Conservation (phyloP, 2,113 vertebrate species). For the Oenanthe melanoleuca region DNA sequence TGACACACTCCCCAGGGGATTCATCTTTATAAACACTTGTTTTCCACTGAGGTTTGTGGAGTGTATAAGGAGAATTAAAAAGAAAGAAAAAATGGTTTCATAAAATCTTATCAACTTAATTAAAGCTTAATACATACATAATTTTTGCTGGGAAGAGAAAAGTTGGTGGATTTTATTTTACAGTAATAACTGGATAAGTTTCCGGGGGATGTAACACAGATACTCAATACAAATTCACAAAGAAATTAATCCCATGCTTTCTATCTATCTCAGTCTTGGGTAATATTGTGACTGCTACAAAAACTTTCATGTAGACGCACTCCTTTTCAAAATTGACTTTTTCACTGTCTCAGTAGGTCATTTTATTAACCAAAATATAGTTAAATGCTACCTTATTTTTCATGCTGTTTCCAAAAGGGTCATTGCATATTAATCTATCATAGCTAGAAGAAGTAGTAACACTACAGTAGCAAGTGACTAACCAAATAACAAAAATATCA, state of each 20-base stretch:
- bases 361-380: neutral
- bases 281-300: neutral
- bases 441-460: neutral
- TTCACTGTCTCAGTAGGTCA: neutral
- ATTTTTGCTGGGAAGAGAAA: neutral
- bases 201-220: neutral
- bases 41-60: neutral
- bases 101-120: neutral
- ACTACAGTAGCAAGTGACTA: neutral
- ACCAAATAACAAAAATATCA: neutral
- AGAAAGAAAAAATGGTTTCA: neutral
- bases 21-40: neutral
- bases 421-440: neutral
- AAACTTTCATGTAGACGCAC: neutral
- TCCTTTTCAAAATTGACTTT: neutral
- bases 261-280: neutral
- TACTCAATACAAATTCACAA: neutral
- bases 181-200: neutral
- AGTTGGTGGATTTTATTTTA: neutral
- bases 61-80: neutral
- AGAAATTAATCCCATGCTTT: neutral
- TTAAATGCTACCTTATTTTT: neutral
- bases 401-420: neutral
- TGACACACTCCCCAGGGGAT: neutral
- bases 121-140: neutral